These are phyloP conservation scores for Graphium colonna DNA, from an alignment of 2,888 invertebrate species.

Conservation along the genomic window DNA sequence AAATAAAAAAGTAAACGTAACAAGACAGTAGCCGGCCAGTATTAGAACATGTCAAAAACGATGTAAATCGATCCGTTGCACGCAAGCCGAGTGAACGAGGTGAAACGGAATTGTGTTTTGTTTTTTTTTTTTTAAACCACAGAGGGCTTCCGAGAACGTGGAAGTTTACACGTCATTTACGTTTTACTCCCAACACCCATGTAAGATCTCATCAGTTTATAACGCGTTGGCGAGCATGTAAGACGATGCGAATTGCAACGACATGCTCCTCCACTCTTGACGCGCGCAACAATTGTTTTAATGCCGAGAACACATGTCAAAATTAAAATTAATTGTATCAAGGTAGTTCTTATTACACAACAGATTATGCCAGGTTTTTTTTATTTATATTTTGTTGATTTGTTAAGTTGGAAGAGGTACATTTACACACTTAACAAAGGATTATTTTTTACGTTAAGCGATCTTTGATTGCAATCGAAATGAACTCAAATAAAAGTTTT, in stretches of 20 bases:
- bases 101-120: constrained; percentile 19
- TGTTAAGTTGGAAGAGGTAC: too few species aligned
- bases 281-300: not conserved
- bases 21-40: constrained; percentile 64
- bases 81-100: constrained; percentile 46
- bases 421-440: too few species aligned
- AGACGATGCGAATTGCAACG: not conserved
- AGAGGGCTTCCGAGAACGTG: constrained; percentile 22
- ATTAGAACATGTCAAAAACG: constrained; percentile 57
- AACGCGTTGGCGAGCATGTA: not conserved
- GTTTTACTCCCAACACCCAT: constrained; percentile 18
- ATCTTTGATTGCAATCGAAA: too few species aligned
- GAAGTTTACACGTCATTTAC: constrained; percentile 21
- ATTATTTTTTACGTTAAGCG: too few species aligned
- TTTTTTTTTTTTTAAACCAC: constrained; percentile 21
- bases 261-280: not conserved
- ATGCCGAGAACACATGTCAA: not conserved
- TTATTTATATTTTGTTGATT: too few species aligned
- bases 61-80: constrained; percentile 67
- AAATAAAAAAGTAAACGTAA: constrained; percentile 51
- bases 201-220: constrained; percentile 13
- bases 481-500: too few species aligned
- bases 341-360: constrained; percentile 73
- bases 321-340: constrained; percentile 22
- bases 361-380: too few species aligned